Evolutionary conservation across 2,888 invertebrate genomes (phyloP).

Genomic region (Stenichneumon culpator): DNA sequence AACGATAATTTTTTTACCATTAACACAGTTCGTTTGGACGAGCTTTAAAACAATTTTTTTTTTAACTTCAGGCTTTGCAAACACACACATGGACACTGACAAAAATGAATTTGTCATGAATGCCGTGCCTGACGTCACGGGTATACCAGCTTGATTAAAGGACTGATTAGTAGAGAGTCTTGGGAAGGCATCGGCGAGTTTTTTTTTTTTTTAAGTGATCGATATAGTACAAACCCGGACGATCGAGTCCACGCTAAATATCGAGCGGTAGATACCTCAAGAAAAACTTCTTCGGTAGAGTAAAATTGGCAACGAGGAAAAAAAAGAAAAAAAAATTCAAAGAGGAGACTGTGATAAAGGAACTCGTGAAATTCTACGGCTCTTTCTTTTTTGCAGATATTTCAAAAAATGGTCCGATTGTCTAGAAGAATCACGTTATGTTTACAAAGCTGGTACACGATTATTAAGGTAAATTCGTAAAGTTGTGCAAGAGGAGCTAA

Average conservation of each 20-base stretch:
- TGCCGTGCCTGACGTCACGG: constrained; percentile 42
- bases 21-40: neutral
- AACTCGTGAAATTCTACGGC: constrained; percentile 41
- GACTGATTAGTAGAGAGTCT: constrained; percentile 15
- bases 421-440: constrained; percentile 73
- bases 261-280: constrained; percentile 22
- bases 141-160: constrained; percentile 25
- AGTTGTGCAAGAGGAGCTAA: constrained; percentile 29
- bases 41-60: constrained; percentile 24
- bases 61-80: constrained; percentile 31
- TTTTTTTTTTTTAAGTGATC: constrained; percentile 14
- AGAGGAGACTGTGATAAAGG: neutral
- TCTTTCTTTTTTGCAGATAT: constrained; percentile 71
- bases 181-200: neutral
- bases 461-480: constrained; percentile 71
- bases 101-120: constrained; percentile 31
- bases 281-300: constrained; percentile 23
- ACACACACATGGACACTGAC: neutral
- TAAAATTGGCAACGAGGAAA: neutral
- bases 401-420: constrained; percentile 72
- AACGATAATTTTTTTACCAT: neutral
- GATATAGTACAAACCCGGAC: neutral
- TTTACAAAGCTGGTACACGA: constrained; percentile 73
- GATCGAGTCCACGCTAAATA: constrained; percentile 9
- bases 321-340: constrained; percentile 1